Conservation (phyloP, 2,888 invertebrate genomes). For the Hypomecis punctinalis region DNA sequence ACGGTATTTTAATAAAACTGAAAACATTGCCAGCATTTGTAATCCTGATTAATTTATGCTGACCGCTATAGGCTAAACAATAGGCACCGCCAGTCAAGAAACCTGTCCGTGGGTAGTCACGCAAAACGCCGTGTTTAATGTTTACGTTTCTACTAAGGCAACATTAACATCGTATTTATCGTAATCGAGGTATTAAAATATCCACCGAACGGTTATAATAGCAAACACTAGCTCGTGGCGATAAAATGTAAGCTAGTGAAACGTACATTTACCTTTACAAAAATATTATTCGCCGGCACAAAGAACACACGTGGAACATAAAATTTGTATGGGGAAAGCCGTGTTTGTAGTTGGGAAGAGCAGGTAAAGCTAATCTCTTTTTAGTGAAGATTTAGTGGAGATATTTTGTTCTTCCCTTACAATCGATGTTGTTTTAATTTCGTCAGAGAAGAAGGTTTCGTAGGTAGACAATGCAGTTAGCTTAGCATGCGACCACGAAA, state of each 20-base stretch:
- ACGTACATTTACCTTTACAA: conserved; percentile 19
- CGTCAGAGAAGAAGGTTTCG: no score
- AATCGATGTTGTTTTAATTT: no score
- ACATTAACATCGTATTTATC: conserved; percentile 23
- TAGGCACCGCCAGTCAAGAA: conserved; percentile 16
- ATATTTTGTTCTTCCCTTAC: no score
- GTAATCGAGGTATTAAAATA: conserved; percentile 23
- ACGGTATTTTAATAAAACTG: background rate
- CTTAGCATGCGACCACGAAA: no score
- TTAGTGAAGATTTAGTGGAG: no score
- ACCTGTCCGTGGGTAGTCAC: conserved; percentile 19
- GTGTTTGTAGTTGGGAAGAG: background rate
- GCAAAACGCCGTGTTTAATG: conserved; percentile 25
- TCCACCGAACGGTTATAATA: conserved; percentile 17
- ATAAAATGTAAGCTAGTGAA: conserved; percentile 12
- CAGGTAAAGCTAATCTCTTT: no score
- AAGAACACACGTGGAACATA: conserved; percentile 15
- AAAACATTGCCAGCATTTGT: background rate
- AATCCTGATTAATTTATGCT: conserved; percentile 1
- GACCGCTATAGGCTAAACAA: conserved; percentile 8
- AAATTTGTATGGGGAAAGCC: background rate
- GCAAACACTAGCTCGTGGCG: conserved; percentile 21
- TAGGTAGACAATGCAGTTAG: no score
- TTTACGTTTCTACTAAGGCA: conserved; percentile 18
- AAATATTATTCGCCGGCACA: conserved; percentile 20